Percentiles rank a stretch among this genome's conserved stretches.
phyloP scores from a whole-genome alignment of 2,113 vertebrate species.

The Petrocephalus microphthalmus region DNA sequence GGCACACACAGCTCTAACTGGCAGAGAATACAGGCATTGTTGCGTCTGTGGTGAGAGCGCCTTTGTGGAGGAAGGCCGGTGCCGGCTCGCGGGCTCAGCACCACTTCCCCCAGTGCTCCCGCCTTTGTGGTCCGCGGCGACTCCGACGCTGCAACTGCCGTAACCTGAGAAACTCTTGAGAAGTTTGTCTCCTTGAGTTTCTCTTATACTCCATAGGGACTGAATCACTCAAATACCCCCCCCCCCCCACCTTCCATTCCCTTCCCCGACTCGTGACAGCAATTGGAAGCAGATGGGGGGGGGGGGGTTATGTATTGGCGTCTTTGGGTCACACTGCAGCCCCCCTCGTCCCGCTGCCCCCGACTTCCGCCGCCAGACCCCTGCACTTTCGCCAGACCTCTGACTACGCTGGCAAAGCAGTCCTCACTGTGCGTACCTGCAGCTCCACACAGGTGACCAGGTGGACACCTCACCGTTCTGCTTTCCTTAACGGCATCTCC shows the following conservation, averaged over 20 bases:
- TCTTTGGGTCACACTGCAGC: constrained; percentile 48
- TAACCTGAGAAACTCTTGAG: constrained; percentile 50
- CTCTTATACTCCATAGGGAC: background rate
- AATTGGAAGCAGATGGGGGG: constrained; percentile 61
- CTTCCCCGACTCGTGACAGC: constrained; percentile 28
- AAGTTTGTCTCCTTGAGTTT: constrained; percentile 41
- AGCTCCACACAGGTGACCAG: background rate
- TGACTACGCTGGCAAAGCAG: background rate
- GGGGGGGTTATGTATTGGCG: constrained; percentile 44
- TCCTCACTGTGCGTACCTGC: background rate
- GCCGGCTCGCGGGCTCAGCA: background rate
- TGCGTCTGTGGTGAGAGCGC: background rate
- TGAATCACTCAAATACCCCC: constrained; percentile 33
- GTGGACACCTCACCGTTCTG: background rate
- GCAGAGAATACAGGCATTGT: background rate
- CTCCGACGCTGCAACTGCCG: constrained; percentile 47
- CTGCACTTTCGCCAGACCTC: constrained; percentile 13
- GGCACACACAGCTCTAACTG: background rate
- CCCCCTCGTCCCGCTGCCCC: background rate
- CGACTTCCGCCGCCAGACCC: constrained; percentile 26
- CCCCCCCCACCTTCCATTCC: constrained; percentile 34
- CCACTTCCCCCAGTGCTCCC: background rate
- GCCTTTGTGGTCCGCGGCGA: constrained; percentile 13
- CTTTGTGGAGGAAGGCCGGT: background rate
- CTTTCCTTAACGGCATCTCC: background rate